A percentile compares a stretch with the other conserved stretches of the same genome.
phyloP scores from a whole-genome alignment of 2,888 invertebrate genomes.

The Nasonovia ribisnigri region DNA sequence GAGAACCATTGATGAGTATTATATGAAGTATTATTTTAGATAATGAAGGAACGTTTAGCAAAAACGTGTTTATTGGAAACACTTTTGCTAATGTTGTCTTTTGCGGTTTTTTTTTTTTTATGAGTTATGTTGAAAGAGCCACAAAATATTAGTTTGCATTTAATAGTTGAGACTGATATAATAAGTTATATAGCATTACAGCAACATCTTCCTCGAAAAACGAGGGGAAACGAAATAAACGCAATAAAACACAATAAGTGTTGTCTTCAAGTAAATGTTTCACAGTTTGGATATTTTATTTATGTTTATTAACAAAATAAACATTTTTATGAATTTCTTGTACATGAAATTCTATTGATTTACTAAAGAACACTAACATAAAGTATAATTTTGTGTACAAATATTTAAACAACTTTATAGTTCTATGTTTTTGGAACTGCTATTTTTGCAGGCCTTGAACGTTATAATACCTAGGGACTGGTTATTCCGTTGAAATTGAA shows the following conservation, averaged over 20 bases:
- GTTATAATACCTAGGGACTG: not conserved
- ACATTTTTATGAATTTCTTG: slow-evolving; percentile 17
- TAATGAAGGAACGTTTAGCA: not conserved
- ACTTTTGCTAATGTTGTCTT: not conserved
- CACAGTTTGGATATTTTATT: slow-evolving; percentile 16
- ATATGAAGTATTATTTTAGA: not conserved
- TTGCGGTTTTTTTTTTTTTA: not conserved
- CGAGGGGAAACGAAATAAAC: not conserved
- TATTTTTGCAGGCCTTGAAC: not conserved
- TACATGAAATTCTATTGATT: not conserved
- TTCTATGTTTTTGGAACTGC: not conserved
- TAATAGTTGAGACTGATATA: not conserved
- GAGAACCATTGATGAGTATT: not conserved
- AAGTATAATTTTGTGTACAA: not conserved
- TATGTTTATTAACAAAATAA: slow-evolving; percentile 11
- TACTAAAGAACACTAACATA: not conserved
- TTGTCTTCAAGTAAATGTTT: not conserved
- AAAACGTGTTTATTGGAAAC: not conserved
- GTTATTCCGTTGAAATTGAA: not conserved
- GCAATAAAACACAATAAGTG: slow-evolving; percentile 2
- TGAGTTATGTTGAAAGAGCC: not conserved
- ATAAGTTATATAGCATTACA: not conserved
- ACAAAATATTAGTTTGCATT: slow-evolving; percentile 37
- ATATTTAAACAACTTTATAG: not conserved
- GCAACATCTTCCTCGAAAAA: not conserved